Evolutionary conservation across 1,140 invertebrate species (phyloP).

Genomic region (Rhopalosiphum maidis): DNA sequence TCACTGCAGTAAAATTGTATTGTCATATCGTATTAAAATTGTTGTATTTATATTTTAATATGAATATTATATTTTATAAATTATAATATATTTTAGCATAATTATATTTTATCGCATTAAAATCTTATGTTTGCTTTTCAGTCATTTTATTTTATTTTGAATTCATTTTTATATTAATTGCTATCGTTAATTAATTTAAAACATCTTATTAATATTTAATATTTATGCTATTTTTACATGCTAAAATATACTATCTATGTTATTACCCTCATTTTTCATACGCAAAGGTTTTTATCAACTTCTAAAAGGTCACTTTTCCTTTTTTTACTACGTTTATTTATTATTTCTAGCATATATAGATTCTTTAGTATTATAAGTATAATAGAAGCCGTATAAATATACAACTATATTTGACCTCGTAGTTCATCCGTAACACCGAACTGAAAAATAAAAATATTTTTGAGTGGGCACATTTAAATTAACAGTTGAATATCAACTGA

Average conservation of each 20-base stretch:
- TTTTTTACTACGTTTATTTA: background rate
- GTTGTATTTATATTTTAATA: background rate
- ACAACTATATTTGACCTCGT: slow-evolving; percentile 28
- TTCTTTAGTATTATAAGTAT: background rate
- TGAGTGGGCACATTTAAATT: slow-evolving; percentile 35
- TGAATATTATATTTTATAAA: too few species aligned
- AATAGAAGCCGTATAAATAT: slow-evolving; percentile 7
- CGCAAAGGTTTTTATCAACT: slow-evolving; percentile 11
- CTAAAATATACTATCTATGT: background rate
- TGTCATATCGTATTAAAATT: background rate
- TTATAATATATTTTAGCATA: background rate
- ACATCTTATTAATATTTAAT: background rate
- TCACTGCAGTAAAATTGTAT: background rate
- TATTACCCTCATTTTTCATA: background rate
- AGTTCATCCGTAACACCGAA: background rate
- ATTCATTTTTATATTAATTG: background rate
- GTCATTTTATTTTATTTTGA: background rate
- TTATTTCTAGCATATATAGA: background rate
- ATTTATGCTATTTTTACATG: background rate
- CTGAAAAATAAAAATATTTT: slow-evolving; percentile 28
- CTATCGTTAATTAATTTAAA: background rate
- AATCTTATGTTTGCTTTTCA: background rate
- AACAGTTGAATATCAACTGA: slow-evolving; percentile 21
- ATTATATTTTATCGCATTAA: background rate
- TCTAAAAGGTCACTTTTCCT: background rate